Evolutionary conservation across 2,888 invertebrate genomes (phyloP), one percentile per base, ranked within the genome.

Genomic region (Drosophila seclusa): DNA sequence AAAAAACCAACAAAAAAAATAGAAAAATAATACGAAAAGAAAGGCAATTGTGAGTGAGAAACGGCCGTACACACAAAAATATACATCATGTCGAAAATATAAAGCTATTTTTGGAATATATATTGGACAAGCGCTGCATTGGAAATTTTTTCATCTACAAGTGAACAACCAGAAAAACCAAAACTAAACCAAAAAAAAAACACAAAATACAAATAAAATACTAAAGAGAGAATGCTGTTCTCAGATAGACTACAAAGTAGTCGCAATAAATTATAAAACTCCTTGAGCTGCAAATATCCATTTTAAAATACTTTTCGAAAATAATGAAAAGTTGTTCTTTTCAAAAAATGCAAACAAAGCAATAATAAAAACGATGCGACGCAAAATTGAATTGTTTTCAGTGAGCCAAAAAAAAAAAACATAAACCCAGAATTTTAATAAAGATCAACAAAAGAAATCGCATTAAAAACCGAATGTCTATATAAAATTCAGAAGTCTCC

Each of bases 61-160:
- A 55, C 66, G 60, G 70, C 49, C 57, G 74, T 62, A 70, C 60
- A 77, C 61, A 76, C n/a, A 29, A 57, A 49, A 68, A 75, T 72
- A 86, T 69, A 85, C 69, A 81, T 68, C 82, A 87, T 87, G 83
- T 89, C 70, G 88, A 85, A 85, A 85, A 88, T 88, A 85, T 89
- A 80, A 76, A 71, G 87, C 87, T 87, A 87, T 87, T 87, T 90
- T 87, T 89, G 87, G 87, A 90, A 80, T 73, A 86, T 90, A 88
- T 79, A 87, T 82, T 87, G 70, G 71, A 89, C 82, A 69, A 63
- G 31, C 68, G 66, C 50, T 87, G 90, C 82, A 73, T 89, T 89
- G 90, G 72, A 89, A 84, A 73, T 67, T 65, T 68, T 62, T 64
- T 60, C 58, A 40, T 59, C 54, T 24, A 40, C 53, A 73, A 70